phyloP scores from a whole-genome alignment of 2,888 invertebrate genomes.

The Malacosoma neustria region DNA sequence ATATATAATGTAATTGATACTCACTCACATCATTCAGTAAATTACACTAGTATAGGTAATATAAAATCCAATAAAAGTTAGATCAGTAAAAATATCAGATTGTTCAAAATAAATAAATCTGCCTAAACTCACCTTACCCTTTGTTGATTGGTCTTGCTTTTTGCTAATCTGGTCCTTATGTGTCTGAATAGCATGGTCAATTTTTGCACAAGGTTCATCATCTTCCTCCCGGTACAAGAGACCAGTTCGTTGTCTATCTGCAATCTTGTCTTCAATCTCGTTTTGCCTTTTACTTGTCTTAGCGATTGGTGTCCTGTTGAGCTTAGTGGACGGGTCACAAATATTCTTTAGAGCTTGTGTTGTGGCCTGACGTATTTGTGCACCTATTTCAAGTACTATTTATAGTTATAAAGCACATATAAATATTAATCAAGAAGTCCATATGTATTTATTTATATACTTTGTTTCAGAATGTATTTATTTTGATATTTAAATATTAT shows the following conservation, averaged over 20 bases:
- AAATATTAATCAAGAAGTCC: too few relatives aligned
- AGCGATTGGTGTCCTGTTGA: conserved; percentile 37
- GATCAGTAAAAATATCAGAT: too few relatives aligned
- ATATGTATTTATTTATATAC: too few relatives aligned
- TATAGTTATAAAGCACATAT: too few relatives aligned
- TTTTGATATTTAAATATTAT: too few relatives aligned
- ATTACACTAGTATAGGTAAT: too few relatives aligned
- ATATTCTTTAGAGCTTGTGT: conserved; percentile 48
- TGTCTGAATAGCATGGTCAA: conserved; percentile 50
- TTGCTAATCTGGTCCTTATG: conserved; percentile 30
- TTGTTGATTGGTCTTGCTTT: conserved; percentile 6
- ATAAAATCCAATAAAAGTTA: too few relatives aligned
- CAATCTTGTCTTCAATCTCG: conserved; percentile 1
- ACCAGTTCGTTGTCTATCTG: conserved; percentile 39
- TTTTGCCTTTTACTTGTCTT: conserved; percentile 14
- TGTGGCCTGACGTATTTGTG: conserved; percentile 55
- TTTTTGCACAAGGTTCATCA: conserved; percentile 39
- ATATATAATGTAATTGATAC: too few relatives aligned
- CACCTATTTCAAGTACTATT: too few relatives aligned
- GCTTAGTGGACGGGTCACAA: conserved; percentile 32
- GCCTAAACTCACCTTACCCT: conserved; percentile 1
- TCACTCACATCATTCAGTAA: too few relatives aligned
- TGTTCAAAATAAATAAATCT: too few relatives aligned
- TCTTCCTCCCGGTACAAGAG: conserved; percentile 67
- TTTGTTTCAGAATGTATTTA: too few relatives aligned